Evolutionary conservation across 1,140 invertebrate species (phyloP).

Genomic region (Adoxophyes honmai): DNA sequence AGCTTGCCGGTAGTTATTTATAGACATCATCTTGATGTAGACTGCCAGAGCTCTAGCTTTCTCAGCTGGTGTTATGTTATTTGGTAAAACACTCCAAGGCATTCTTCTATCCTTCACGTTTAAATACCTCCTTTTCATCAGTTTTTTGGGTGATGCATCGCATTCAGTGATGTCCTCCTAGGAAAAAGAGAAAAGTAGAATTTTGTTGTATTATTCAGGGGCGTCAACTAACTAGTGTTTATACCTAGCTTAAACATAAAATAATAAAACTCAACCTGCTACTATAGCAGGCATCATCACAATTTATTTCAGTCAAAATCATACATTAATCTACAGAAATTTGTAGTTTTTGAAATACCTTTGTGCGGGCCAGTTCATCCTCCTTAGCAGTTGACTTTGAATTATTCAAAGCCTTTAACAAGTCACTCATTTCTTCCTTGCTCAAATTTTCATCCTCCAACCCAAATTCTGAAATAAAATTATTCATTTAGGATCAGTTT

Average conservation of each 20-base stretch:
- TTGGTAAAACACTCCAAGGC: conserved; percentile 72
- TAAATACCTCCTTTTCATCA: conserved; percentile 60
- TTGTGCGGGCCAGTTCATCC: conserved; percentile 43
- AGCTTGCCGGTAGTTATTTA: conserved; percentile 60
- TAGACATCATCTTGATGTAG: conserved; percentile 67
- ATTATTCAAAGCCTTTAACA: conserved; percentile 66
- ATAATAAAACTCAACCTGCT: no score
- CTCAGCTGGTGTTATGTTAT: conserved; percentile 46
- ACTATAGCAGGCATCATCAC: no score
- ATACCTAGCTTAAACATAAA: no score
- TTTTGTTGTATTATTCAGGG: no score
- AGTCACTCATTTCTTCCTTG: conserved; percentile 68
- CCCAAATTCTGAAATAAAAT: conserved; percentile 58
- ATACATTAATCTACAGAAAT: no score
- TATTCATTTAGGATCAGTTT: no score
- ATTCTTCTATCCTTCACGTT: conserved; percentile 68
- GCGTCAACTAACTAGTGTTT: no score
- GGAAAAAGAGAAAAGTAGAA: conserved; percentile 17
- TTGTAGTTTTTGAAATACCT: no score
- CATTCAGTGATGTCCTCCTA: conserved; percentile 31
- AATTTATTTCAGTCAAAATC: no score
- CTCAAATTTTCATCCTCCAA: conserved; percentile 65
- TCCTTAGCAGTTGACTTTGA: conserved; percentile 56
- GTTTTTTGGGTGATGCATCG: conserved; percentile 34
- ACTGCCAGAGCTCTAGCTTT: conserved; percentile 59